A percentile compares a stretch with the other conserved stretches of the same genome.
Conservation (phyloP, 2,888 invertebrate genomes). For the Sphaerophoria rueppellii region DNA sequence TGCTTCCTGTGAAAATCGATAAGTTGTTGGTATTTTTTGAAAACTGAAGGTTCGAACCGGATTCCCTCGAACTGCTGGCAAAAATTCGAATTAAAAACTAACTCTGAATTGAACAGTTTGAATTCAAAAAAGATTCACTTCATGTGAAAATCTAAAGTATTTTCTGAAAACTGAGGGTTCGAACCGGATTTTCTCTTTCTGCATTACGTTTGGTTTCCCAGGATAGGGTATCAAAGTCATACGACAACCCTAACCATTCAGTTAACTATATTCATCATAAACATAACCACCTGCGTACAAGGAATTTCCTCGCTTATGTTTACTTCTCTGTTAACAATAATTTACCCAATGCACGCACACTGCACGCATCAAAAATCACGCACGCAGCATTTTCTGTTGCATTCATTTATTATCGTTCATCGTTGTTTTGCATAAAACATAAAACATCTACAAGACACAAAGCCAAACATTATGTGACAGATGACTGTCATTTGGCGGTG, state of each 20-base stretch:
- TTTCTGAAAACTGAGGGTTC: too few species aligned
- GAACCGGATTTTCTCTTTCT: too few species aligned
- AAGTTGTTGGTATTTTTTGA: too few species aligned
- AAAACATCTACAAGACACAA: slow-evolving; percentile 58
- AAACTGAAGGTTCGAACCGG: too few species aligned
- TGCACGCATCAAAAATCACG: slow-evolving; percentile 55
- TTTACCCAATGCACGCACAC: slow-evolving; percentile 51
- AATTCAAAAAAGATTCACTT: too few species aligned
- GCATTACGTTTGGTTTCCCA: neutral
- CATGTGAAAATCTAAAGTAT: too few species aligned
- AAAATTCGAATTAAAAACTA: too few species aligned
- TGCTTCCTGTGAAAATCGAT: too few species aligned
- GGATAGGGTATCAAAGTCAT: neutral
- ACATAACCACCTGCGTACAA: slow-evolving; percentile 42
- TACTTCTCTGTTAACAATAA: slow-evolving; percentile 29
- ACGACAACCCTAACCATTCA: slow-evolving; percentile 2
- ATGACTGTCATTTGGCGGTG: slow-evolving; percentile 67
- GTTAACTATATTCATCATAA: slow-evolving; percentile 9
- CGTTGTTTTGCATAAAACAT: slow-evolving; percentile 31
- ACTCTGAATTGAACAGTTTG: too few species aligned
- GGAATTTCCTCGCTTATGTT: slow-evolving; percentile 22
- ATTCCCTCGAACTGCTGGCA: too few species aligned
- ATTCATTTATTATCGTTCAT: slow-evolving; percentile 30
- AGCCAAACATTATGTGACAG: slow-evolving; percentile 65
- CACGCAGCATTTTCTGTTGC: slow-evolving; percentile 12